phyloP scores from a whole-genome alignment of 2,797 vertebrate species.

The Sebastes hubbsi region DNA sequence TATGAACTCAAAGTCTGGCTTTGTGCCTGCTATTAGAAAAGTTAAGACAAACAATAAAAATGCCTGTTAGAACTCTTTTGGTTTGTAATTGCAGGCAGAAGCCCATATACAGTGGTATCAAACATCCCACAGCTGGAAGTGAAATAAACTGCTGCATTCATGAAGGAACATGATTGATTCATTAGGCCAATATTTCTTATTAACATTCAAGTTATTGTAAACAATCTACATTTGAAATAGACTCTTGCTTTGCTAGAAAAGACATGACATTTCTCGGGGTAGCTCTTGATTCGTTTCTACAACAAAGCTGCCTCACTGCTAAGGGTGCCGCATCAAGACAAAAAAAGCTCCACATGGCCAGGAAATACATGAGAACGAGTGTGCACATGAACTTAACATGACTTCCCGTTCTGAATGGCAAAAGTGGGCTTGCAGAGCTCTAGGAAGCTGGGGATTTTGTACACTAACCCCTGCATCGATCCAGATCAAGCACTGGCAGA shows the following conservation, averaged over 20 bases:
- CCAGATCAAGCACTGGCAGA: conserved; percentile 76
- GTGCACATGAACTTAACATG: conserved; percentile 74
- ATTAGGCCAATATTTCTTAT: conserved; percentile 45
- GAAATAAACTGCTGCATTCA: conserved; percentile 49
- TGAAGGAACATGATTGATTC: conserved; percentile 51
- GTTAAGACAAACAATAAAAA: conserved; percentile 77
- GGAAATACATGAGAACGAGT: conserved; percentile 41
- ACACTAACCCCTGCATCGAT: conserved; percentile 79
- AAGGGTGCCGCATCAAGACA: conserved; percentile 1
- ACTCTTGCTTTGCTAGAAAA: conserved; percentile 27
- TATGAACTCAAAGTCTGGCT: conserved; percentile 66
- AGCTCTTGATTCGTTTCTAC: not conserved
- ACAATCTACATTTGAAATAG: conserved; percentile 46
- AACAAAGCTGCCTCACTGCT: conserved; percentile 1
- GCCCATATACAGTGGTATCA: conserved; percentile 62
- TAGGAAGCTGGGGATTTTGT: conserved; percentile 75
- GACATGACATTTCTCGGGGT: not conserved
- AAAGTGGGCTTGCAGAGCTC: conserved; percentile 54
- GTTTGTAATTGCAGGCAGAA: conserved; percentile 63
- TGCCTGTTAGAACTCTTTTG: conserved; percentile 51
- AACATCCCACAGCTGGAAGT: conserved; percentile 53
- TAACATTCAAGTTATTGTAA: conserved; percentile 27
- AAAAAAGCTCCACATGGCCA: conserved; percentile 7
- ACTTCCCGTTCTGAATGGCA: conserved; percentile 64
- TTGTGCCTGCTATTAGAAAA: conserved; percentile 71